phyloP scores from a whole-genome alignment of 1,140 invertebrate genomes.

The Drosophila tropicalis region DNA sequence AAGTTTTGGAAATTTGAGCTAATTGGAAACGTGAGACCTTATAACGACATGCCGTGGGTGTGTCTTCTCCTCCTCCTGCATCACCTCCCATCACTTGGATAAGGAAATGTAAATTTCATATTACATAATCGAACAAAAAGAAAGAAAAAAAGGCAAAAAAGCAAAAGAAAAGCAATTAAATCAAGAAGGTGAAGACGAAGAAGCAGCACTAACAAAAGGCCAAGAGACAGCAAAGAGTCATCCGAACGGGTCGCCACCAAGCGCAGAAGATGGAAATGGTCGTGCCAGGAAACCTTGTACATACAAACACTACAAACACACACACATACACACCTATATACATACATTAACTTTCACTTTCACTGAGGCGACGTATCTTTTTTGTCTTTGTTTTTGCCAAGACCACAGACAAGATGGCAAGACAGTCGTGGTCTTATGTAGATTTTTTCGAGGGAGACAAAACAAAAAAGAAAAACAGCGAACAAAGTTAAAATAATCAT shows the following conservation, averaged over 20 bases:
- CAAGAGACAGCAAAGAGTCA: slow-evolving; percentile 27
- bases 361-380: slow-evolving; percentile 53
- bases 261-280: slow-evolving; percentile 14
- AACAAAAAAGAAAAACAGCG: slow-evolving; percentile 48
- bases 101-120: slow-evolving; percentile 52
- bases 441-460: slow-evolving; percentile 63
- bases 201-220: slow-evolving; percentile 38
- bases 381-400: slow-evolving; percentile 71
- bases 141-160: slow-evolving; percentile 5
- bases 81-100: slow-evolving; percentile 11
- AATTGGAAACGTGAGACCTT: slow-evolving; percentile 49
- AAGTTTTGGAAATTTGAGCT: slow-evolving; percentile 52
- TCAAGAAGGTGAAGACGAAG: slow-evolving; percentile 31
- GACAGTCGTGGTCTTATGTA: slow-evolving; percentile 58
- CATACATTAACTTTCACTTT: slow-evolving; percentile 75
- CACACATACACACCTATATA: slow-evolving; percentile 32
- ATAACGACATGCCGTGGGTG: slow-evolving; percentile 49
- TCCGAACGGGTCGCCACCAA: slow-evolving; percentile 35
- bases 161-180: slow-evolving; percentile 55
- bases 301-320: slow-evolving; percentile 40
- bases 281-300: slow-evolving; percentile 50
- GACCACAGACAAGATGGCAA: slow-evolving; percentile 51
- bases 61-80: slow-evolving; percentile 21
- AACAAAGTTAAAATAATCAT: slow-evolving; percentile 24
- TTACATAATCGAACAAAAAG: slow-evolving; percentile 43